Percentiles rank a stretch among this genome's conserved stretches.
These are phyloP conservation scores for Trachemys scripta DNA, from an alignment of 2,113 vertebrate species.

Conservation along the genomic window DNA sequence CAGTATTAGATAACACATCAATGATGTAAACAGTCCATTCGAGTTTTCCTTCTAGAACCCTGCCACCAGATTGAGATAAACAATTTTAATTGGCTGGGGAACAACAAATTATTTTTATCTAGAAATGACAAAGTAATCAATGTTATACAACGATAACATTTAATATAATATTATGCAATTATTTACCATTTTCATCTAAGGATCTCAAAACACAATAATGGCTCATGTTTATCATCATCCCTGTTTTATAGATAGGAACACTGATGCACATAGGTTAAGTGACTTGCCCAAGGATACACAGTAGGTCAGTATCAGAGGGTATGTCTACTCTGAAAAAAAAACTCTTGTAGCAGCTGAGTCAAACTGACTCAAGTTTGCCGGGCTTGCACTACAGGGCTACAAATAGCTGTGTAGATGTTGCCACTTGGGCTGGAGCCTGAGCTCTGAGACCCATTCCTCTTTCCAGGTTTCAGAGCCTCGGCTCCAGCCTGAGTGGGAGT, in stretches of 20 bases:
- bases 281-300: not conserved
- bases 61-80: slow-evolving; percentile 46
- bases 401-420: no score
- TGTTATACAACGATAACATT: not conserved
- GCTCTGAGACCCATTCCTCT: no score
- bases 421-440: no score
- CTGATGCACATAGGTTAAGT: not conserved
- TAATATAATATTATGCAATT: not conserved
- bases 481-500: no score
- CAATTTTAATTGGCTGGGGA: not conserved
- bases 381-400: no score
- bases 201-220: not conserved
- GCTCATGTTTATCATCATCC: not conserved
- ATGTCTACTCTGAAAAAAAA: no score
- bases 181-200: not conserved
- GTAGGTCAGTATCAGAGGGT: not conserved
- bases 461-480: no score
- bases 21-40: slow-evolving; percentile 68
- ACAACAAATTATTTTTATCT: not conserved
- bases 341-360: no score
- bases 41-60: slow-evolving; percentile 75
- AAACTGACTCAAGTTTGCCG: no score
- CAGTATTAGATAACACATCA: slow-evolving; percentile 20
- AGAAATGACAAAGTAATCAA: not conserved
- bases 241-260: no score